Percentiles rank a stretch among this genome's conserved stretches.
Evolutionary conservation across 2,113 vertebrate species (phyloP).

Genomic region (Rhea pennata): DNA sequence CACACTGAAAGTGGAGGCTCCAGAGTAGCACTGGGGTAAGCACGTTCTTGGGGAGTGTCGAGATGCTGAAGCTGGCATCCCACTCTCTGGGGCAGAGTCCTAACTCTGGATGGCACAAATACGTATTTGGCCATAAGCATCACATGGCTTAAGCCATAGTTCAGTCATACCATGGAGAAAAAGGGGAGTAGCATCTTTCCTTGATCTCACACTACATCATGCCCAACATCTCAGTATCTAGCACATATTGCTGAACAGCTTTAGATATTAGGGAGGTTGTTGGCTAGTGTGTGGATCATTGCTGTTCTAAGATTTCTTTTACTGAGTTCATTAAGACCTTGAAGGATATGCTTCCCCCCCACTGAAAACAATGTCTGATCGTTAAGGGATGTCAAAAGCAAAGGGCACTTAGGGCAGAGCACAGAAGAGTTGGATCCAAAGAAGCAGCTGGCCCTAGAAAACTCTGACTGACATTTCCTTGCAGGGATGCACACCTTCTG

Average conservation of each 20-base stretch:
- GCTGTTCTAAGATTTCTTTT: not conserved
- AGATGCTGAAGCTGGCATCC: not conserved
- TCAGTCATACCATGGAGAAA: not conserved
- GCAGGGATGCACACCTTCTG: not conserved
- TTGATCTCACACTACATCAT: no score
- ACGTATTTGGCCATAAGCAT: not conserved
- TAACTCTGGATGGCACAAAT: not conserved
- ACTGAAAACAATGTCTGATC: not conserved
- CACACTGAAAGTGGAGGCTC: not conserved
- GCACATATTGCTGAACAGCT: not conserved
- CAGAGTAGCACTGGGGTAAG: not conserved
- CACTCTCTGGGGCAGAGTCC: not conserved
- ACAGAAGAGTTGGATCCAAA: not conserved
- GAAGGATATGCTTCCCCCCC: not conserved
- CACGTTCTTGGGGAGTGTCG: not conserved
- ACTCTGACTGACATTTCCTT: not conserved
- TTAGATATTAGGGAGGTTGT: not conserved
- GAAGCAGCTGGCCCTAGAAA: not conserved
- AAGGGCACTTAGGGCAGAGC: not conserved
- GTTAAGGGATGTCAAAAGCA: not conserved
- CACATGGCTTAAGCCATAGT: not conserved
- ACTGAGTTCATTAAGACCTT: not conserved
- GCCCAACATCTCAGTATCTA: not conserved
- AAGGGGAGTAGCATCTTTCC: no score
- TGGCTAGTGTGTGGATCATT: no score